Percentiles rank a stretch among this genome's conserved stretches.
These are phyloP conservation scores for Phrynosoma blainvillii DNA, from an alignment of 2,113 vertebrate species.

Conservation along the genomic window DNA sequence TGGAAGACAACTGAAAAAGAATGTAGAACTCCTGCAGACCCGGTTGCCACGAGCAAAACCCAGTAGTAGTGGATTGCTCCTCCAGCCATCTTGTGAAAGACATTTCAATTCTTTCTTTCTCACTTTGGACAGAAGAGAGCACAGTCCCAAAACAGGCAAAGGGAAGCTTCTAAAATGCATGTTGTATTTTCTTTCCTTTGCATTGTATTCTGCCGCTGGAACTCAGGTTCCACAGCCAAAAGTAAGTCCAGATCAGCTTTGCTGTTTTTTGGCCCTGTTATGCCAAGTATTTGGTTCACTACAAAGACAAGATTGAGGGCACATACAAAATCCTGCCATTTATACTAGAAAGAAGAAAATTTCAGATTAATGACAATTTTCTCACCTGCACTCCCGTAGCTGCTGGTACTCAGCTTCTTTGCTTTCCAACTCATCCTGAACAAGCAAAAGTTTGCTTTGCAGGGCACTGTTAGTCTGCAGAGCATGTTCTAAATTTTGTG, in stretches of 20 bases:
- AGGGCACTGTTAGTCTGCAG: conserved; percentile 64
- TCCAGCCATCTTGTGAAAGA: too few species aligned
- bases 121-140: neutral
- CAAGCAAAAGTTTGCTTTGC: conserved; percentile 64
- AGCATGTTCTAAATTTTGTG: conserved; percentile 67
- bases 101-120: neutral
- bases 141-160: neutral
- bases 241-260: too few species aligned
- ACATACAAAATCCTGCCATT: neutral
- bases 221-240: neutral
- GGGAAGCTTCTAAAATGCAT: neutral
- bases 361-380: neutral
- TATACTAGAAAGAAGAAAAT: neutral
- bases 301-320: neutral
- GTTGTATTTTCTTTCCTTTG: neutral
- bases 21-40: too few species aligned
- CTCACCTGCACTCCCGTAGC: conserved; percentile 68
- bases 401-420: conserved; percentile 68
- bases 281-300: neutral
- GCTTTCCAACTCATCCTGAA: conserved; percentile 59
- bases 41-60: too few species aligned
- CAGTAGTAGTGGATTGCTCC: too few species aligned
- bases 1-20: too few species aligned
- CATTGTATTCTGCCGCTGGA: neutral
- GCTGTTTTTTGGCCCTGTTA: neutral